Base-by-base conservation (phyloP, 2,113 vertebrate genomes). In the Phoenicopterus ruber region DNA sequence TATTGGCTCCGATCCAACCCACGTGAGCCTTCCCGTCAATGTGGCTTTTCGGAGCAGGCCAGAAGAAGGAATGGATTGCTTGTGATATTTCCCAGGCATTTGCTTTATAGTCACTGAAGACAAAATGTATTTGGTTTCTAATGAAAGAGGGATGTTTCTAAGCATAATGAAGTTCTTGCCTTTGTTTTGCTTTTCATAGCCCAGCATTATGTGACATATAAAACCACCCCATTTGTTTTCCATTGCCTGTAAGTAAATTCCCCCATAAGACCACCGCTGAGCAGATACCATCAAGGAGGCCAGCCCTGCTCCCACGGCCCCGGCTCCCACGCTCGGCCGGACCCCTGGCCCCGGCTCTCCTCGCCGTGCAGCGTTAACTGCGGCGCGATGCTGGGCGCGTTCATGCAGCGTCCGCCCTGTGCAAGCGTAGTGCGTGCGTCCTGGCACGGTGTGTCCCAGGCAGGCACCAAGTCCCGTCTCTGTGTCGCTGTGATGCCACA, bases 81-180 rank as follows among this genome's bases (percentile, higher is more conserved):
- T 84, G 80, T 22, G 15, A 86, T 76, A 81, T 94, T 96, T 94
- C 92, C 93, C 94, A 96, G 96, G 91, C 91, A 92, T 88, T 90
- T 71, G 80, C 91, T 92, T 94, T 93, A 81, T 11, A 92, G 80
- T 82, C 73, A 42, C 88, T 81, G 90, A 90, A 96, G 61, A 91
- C 92, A 78, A 92, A 96, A 71, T 17, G 24, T 66, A 74, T 81
- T 90, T 74, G 80, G 78, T 94, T 92, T 71, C 82, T 95, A 90
- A 90, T 93, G 95, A 91, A 94, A 91, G 62, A 38, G 61, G 63
- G 91, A 95, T 91, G 74, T 96, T 94, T 87, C 49, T 49, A 40
- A 58, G 59, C 70, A 38, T 42, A 72, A 81, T 58, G 76, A 94
- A 90, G 90, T 76, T 92, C 94, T 87, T 92, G 93, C 47, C 58